These are phyloP conservation scores for Miniopterus natalensis DNA, from an alignment of 2,113 vertebrate species.

Conservation along the genomic window DNA sequence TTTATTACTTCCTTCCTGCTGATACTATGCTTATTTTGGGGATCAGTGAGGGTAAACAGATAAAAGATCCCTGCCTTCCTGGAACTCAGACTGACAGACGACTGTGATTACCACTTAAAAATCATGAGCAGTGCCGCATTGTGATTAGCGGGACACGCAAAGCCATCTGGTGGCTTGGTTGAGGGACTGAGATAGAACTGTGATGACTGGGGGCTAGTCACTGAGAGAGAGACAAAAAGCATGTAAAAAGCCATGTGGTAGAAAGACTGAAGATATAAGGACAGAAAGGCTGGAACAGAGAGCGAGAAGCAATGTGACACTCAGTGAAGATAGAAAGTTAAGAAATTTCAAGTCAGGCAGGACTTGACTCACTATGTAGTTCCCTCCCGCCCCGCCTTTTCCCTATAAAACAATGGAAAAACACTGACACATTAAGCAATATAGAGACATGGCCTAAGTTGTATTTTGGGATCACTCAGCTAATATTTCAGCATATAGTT, in stretches of 20 bases:
- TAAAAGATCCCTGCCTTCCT: not conserved
- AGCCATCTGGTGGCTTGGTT: not conserved
- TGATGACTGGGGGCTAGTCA: not conserved
- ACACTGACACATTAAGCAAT: not conserved
- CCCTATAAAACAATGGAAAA: not conserved
- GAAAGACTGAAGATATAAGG: not conserved
- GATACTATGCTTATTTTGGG: not conserved
- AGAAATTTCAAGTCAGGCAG: not conserved
- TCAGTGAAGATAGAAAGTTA: not conserved
- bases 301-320: not conserved
- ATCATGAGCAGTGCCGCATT: not conserved
- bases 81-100: not conserved
- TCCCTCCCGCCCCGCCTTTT: not conserved
- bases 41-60: not conserved
- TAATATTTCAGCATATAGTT: not conserved
- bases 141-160: not conserved
- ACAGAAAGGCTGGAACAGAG: not conserved
- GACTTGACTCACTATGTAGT: not conserved
- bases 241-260: not conserved
- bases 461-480: not conserved
- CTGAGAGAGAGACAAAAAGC: not conserved
- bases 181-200: not conserved
- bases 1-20: not conserved
- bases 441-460: not conserved
- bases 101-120: not conserved